Percentiles rank a stretch among this genome's conserved stretches.
Evolutionary conservation across 2,888 invertebrate genomes (phyloP).

Genomic region (Spisula solida): DNA sequence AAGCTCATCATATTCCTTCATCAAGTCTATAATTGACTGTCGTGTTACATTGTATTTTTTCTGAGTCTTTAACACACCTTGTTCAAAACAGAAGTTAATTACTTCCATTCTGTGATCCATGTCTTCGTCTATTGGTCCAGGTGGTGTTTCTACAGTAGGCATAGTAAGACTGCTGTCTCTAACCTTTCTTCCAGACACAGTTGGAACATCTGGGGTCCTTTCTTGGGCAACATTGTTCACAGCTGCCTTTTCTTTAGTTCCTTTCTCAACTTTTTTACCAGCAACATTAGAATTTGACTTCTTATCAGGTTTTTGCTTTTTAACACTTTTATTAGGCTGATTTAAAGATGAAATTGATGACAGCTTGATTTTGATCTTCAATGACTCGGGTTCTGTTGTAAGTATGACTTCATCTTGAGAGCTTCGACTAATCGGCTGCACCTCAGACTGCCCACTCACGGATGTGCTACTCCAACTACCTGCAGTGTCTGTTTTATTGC

Average conservation of each 20-base stretch:
- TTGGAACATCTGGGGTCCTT: not conserved
- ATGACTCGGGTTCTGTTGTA: constrained; percentile 46
- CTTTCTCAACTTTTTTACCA: not conserved
- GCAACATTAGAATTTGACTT: not conserved
- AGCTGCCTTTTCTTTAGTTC: not conserved
- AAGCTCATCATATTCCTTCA: constrained; percentile 68
- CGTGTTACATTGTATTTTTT: constrained; percentile 62
- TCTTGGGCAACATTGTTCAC: not conserved
- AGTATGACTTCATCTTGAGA: not conserved
- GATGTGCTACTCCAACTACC: not conserved
- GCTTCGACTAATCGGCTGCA: not conserved
- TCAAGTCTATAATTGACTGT: constrained; percentile 66
- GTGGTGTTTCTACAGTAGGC: not conserved
- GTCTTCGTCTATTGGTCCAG: constrained; percentile 47
- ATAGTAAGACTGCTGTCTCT: not conserved
- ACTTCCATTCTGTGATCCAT: constrained; percentile 55
- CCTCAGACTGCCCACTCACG: not conserved
- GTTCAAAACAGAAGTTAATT: constrained; percentile 61
- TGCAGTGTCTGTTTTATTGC: not conserved
- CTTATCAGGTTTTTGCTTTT: not conserved
- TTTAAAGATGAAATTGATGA: constrained; percentile 33
- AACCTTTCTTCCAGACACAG: not conserved
- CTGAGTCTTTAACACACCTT: constrained; percentile 68
- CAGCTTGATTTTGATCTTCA: constrained; percentile 63
- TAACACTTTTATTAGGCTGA: not conserved